Base-by-base conservation (phyloP, 2,113 vertebrate genomes). In the Pelecanoides urinatrix region DNA sequence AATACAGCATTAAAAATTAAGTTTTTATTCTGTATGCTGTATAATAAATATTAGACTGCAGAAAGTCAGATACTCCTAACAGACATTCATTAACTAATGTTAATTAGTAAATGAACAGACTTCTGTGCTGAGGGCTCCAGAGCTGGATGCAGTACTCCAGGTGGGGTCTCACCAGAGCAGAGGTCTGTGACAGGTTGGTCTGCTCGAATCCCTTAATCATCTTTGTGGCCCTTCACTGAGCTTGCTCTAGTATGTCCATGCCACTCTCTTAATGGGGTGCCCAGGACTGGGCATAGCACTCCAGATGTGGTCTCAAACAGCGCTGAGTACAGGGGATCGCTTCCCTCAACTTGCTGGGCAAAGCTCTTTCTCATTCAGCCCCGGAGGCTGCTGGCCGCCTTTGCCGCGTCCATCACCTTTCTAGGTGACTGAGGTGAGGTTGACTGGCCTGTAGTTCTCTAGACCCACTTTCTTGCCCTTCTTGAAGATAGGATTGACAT, bases 271-370 rank as follows among this genome's bases (percentile, higher is more conserved):
- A n/a, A 40, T 20, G 44, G 20, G 23, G 17, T n/a, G 12, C 45
- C 50, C 50, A 59, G 44, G 38, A 84, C 19, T 12, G 34, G 22
- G 16, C 13, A 58, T 0, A 34, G 55, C 18, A 53, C 15, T 38
- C 50, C 63, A 49, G 62, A 71, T 2, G 27, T 38, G 45, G 23
- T 45, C 70, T 66, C 58, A 38, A 11, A 13, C 6, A 45, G 29
- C 5, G 25, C 11, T 1, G 3, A 56, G n/a, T 4, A 27, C 9
- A 38, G 27, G 4, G 16, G 27, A 36, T 22, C 12, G 2, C 42
- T 14, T 32, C 40, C n/a, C 63, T 71, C 40, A 23, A 11, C 8
- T 16, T 42, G 32, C 2, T 40, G 34, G 49, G 22, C 23, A 76
- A 2, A 4, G 17, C 16, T 65, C 15, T 6, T 50, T 34, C 30